Base-by-base conservation (phyloP, 2,113 vertebrate genomes). In the Guaruba guarouba region DNA sequence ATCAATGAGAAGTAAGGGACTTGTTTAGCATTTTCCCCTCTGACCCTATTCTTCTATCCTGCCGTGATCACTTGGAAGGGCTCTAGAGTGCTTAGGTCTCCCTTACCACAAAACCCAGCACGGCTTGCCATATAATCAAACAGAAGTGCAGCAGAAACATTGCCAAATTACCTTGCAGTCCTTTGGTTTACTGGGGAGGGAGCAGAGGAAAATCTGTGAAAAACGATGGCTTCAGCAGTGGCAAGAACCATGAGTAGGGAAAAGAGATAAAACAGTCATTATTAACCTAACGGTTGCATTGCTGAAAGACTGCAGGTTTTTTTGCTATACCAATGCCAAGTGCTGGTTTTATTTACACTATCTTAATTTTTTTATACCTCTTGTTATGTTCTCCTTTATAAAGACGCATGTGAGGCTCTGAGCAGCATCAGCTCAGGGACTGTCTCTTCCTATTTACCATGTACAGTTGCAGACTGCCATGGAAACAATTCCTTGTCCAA, bases 331-430 rank as follows among this genome's bases (percentile, higher is more conserved):
- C 25, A 57, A 52, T 78, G 46, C 69, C 90, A 77, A 59, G 83
- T 66, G 51, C 81, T 91, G 77, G 28, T 59, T 94, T 96, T 95
- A 86, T 93, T 93, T 94, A 92, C 86, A 74, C 52, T 67, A 7
- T n/a, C 49, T 83, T 82, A 78, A 59, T 87, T 84, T 88, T 88
- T 90, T 82, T 66, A 78, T 57, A 48, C 28, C 49, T 93, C 52
- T 94, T 86, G 48, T 62, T 86, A 33, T 37, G 48, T 55, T 88
- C 29, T 68, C 52, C 74, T 88, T 88, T 61, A 46, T 81, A 55
- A 90, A 64, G 90, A 86, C 33, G 84, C 44, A 27, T 18, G 55
- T 5, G 51, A 92, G 68, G 51, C 43, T 94, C 22, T 24, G 67
- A 57, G 64, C 52, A 86, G 92, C 24, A 78, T 78, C 74, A 91